Base-by-base conservation (phyloP, 2,797 vertebrate genomes). In the Gambelia wislizenii region DNA sequence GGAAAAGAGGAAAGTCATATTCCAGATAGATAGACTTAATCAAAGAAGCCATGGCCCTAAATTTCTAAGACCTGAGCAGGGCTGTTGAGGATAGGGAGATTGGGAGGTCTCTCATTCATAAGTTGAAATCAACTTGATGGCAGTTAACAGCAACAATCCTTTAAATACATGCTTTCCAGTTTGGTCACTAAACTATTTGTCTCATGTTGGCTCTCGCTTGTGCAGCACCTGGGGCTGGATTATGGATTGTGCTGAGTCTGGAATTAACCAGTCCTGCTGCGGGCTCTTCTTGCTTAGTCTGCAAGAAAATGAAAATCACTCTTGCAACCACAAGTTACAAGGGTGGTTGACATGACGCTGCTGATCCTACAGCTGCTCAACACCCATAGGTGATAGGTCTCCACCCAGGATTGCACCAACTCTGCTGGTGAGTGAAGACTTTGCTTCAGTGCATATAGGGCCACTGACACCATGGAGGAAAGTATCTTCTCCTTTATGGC, bases 251-350 rank as follows among this genome's bases (percentile, higher is more conserved):
- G 22, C 52, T 72, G 42, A 83, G 86, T 36, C 36, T 84, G 80
- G 56, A 2, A 87, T 80, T 9, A 10, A 91, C 89, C 84, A 36
- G 42, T 6, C 67, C 75, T 52, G 79, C 56, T 36, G 8, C 49
- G 76, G 74, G 44, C 20, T 36, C 30, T 92, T 84, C 67, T 30
- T 83, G 49, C 82, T 70, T 81, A 91, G 54, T 74, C 64, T 88
- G 27, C 0, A 0, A 75, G 44, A 61, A 88, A 30, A 61, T 0
- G 74, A 90, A 82, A 56, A 56, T 72, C 25, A 80, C 69, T 84
- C 79, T 27, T 30, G 25, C 5, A 49, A 8, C 67, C 6, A 3
- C 25, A 52, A 56, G 78, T 30, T 2, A 75, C 9, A 33, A 77
- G 49, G 44, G 13, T 6, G 30, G 44, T 12, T 70, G 76, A 54